Conservation (phyloP, 2,888 invertebrate genomes). For the Melanostoma scalare region DNA sequence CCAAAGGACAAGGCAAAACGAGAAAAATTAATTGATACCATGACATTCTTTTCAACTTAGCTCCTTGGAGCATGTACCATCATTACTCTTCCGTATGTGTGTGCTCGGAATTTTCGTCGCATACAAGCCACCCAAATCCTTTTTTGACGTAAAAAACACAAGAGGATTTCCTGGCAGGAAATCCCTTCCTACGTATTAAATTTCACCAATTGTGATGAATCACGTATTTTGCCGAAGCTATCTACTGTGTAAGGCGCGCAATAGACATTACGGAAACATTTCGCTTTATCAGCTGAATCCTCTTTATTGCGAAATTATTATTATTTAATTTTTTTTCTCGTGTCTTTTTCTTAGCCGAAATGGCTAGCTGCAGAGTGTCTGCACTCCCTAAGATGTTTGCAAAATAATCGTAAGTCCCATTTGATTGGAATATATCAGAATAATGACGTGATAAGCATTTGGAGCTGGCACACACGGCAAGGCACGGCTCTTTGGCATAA, state of each 20-base stretch:
- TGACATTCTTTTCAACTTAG: conserved; percentile 60
- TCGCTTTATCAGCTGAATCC: conserved; percentile 56
- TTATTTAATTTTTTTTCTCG: conserved; percentile 62
- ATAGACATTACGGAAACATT: conserved; percentile 31
- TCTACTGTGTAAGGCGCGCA: background rate
- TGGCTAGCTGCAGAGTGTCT: conserved; percentile 7
- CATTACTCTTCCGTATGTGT: conserved; percentile 65
- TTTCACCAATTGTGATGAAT: conserved; percentile 68
- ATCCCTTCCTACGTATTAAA: conserved; percentile 60
- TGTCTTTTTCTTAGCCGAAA: background rate
- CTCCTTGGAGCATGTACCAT: conserved; percentile 31
- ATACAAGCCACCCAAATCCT: conserved; percentile 33
- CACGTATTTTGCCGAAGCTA: conserved; percentile 48
- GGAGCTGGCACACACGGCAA: conserved; percentile 8
- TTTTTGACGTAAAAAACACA: conserved; percentile 46
- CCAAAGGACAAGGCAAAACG: conserved; percentile 19
- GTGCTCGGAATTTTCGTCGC: conserved; percentile 42
- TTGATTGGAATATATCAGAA: conserved; percentile 65
- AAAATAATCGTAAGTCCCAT: conserved; percentile 52
- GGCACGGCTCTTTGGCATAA: conserved; percentile 51
- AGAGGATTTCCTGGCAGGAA: conserved; percentile 63
- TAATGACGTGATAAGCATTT: conserved; percentile 65
- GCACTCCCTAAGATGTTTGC: conserved; percentile 33
- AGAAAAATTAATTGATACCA: conserved; percentile 59
- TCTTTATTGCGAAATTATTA: conserved; percentile 62